These are phyloP conservation scores for Drosophila seguyi DNA, from an alignment of 1,140 invertebrate species.

Conservation along the genomic window DNA sequence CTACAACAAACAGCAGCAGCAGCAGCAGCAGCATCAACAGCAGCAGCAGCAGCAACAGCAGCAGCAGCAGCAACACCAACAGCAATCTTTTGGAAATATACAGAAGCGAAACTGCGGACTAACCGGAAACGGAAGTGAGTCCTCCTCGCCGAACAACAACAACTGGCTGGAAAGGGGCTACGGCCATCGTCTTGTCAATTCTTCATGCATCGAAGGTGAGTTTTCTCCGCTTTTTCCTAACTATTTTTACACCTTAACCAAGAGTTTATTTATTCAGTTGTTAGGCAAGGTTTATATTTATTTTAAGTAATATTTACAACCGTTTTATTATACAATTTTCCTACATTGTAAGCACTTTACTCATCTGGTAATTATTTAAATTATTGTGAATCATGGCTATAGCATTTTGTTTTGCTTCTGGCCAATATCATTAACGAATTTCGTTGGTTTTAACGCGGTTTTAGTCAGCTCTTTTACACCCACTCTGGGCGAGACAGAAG, in stretches of 20 bases:
- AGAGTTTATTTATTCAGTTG: background rate
- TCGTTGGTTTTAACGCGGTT: slow-evolving; percentile 1
- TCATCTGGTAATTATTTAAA: slow-evolving; percentile 3
- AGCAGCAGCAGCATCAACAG: slow-evolving; percentile 33
- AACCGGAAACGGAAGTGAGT: slow-evolving; percentile 13
- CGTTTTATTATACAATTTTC: background rate
- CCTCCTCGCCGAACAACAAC: slow-evolving; percentile 9
- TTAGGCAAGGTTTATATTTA: no score
- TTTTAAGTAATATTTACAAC: no score
- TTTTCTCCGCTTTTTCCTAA: background rate
- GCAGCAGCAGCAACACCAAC: slow-evolving; percentile 31
- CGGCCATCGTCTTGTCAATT: slow-evolving; percentile 59
- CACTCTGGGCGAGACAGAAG: slow-evolving; percentile 20
- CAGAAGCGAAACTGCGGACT: slow-evolving; percentile 54
- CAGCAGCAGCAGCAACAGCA: slow-evolving; percentile 19
- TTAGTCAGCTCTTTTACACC: slow-evolving; percentile 19
- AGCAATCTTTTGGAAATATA: slow-evolving; percentile 31
- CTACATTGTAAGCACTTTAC: background rate
- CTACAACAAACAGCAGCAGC: slow-evolving; percentile 43
- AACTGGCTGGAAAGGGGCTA: slow-evolving; percentile 31
- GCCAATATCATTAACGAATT: slow-evolving; percentile 7
- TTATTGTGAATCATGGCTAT: slow-evolving; percentile 9
- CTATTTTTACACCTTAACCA: background rate
- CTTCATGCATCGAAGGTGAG: slow-evolving; percentile 80
- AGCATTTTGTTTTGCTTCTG: slow-evolving; percentile 10